Base-by-base conservation (phyloP, 2,113 vertebrate species). In the Microcebus griseorufus region DNA sequence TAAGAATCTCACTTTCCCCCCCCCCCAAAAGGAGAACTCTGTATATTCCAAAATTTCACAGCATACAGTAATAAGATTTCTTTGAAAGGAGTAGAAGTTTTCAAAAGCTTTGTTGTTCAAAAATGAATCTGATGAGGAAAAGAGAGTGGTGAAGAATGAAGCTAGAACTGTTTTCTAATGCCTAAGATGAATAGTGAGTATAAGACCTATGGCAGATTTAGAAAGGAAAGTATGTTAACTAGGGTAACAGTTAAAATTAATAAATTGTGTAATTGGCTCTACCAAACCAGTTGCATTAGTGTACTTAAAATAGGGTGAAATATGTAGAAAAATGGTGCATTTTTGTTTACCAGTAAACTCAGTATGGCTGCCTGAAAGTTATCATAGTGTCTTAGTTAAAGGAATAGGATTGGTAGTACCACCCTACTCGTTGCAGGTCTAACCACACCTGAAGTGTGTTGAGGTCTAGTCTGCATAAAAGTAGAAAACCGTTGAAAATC, bases 41-140 rank as follows among this genome's bases (percentile, higher is more conserved):
- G 10, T 72, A 51, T 48, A 37, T 87, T 69, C 20, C 53, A 72
- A 0, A 93, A 78, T 88, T 87, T 88, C 75, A 83, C 64, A n/a
- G 32, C 53, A 12, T 86, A 82, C 1, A 23, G 22, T 84, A 85
- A 51, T 84, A 90, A 42, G 29, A 87, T 86, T 42, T 55, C 45
- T 90, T 87, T 58, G 62, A 64, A 95, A 65, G 51, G 82, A 78
- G 37, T 76, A 69, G 42, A 58, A 78, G 16, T 93, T 91, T 53
- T 91, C 78, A 91, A 94, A 97, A 93, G 51, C n/a, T 45, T 87
- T 17, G 2, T 79, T 79, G n/a, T 90, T 87, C 45, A 81, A 87
- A 60, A 90, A 60, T 20, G n/a, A 58, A 29, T 69, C 34, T 51
- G 48, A 29, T 39, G 51, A 87, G 58, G 48, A 55, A 58, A 55